Percentiles rank a stretch among this genome's conserved stretches.
Evolutionary conservation across 2,888 invertebrate species (phyloP).

Genomic region (Polyploca ridens): DNA sequence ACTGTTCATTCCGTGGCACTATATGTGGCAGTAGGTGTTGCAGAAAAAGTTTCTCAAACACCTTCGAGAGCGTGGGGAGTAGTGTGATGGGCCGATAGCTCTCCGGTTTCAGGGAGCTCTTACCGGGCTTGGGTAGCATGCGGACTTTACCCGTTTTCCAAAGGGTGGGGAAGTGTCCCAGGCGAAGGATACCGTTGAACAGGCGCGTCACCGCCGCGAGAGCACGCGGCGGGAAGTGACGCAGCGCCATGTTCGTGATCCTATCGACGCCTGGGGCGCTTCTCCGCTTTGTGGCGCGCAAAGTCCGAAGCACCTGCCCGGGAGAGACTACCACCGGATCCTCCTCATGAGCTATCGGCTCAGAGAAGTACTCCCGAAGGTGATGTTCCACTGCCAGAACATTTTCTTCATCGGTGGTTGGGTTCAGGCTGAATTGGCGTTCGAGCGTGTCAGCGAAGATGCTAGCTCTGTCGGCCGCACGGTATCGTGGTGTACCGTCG

Average conservation of each 20-base stretch:
- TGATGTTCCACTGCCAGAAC: too few relatives aligned
- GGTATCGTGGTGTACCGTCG: too few relatives aligned
- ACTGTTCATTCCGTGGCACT: conserved; percentile 21
- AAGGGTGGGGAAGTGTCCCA: conserved; percentile 25
- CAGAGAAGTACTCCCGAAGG: too few relatives aligned
- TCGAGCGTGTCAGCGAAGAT: too few relatives aligned
- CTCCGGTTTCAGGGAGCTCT: neutral
- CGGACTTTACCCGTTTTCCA: conserved; percentile 18
- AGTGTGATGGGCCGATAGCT: neutral
- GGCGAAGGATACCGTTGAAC: conserved; percentile 29
- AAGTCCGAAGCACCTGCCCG: too few relatives aligned
- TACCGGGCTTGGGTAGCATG: neutral
- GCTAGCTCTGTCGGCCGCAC: too few relatives aligned
- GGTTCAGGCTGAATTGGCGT: too few relatives aligned
- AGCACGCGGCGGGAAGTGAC: conserved; percentile 21
- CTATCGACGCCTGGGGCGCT: neutral
- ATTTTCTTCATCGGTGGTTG: too few relatives aligned
- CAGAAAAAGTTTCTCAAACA: conserved; percentile 15
- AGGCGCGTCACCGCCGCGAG: conserved; percentile 23
- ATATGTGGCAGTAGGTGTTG: conserved; percentile 20
- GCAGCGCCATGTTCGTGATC: conserved; percentile 21
- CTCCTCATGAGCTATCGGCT: too few relatives aligned
- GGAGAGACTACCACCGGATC: too few relatives aligned
- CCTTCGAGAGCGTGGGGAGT: neutral
- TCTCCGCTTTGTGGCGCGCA: neutral